These are phyloP conservation scores for Parascotia fuliginaria DNA, from an alignment of 2,888 invertebrate genomes.

Conservation along the genomic window DNA sequence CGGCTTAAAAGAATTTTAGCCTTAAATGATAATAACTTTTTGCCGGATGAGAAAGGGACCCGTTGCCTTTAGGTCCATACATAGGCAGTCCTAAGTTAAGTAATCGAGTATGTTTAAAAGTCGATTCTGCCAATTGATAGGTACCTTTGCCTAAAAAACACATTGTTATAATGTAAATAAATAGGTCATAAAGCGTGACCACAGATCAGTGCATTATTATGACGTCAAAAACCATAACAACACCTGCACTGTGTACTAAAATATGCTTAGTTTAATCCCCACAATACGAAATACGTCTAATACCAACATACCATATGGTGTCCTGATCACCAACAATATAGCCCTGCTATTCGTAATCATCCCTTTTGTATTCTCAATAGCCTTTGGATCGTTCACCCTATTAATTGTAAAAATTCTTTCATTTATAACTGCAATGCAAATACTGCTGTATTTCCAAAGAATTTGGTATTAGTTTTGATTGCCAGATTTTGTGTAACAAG, in stretches of 20 bases:
- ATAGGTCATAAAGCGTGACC: background rate
- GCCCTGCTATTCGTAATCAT: conserved; percentile 71
- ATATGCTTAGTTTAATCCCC: conserved; percentile 74
- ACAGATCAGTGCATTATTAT: conserved; percentile 23
- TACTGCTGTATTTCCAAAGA: conserved; percentile 37
- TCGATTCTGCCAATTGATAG: too few relatives aligned
- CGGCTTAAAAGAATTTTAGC: too few relatives aligned
- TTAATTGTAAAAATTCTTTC: conserved; percentile 73
- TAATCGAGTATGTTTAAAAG: too few relatives aligned
- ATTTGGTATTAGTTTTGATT: conserved; percentile 30
- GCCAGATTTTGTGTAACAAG: conserved; percentile 51
- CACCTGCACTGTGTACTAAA: conserved; percentile 74
- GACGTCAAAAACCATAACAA: conserved; percentile 50
- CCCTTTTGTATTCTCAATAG: conserved; percentile 72
- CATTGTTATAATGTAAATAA: background rate
- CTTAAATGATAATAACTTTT: too few relatives aligned
- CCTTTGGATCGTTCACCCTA: conserved; percentile 79
- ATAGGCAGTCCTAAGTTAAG: too few relatives aligned
- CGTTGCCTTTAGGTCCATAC: too few relatives aligned
- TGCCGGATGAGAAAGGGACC: too few relatives aligned
- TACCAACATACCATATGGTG: conserved; percentile 77
- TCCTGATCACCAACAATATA: conserved; percentile 66
- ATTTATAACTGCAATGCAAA: conserved; percentile 25
- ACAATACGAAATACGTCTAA: conserved; percentile 63
- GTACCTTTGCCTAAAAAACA: too few relatives aligned